Evolutionary conservation across 1,140 invertebrate species (phyloP), one percentile per base, ranked within the genome.

Genomic region (Aphidius gifuensis): DNA sequence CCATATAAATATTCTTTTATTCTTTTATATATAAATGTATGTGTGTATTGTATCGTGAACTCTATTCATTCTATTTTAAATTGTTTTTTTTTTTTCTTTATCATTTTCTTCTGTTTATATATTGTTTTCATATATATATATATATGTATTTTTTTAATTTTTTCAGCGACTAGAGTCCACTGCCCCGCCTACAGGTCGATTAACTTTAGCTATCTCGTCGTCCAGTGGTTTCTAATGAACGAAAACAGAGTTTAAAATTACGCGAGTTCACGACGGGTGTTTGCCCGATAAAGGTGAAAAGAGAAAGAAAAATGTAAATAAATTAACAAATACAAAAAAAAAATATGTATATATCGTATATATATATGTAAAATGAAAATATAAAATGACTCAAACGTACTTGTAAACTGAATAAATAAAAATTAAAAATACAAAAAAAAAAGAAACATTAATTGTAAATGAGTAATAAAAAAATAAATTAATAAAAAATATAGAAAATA

Each of bases 11-110:
- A 62, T 62, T 62, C 53, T 51, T 62, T 62, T 58, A 46, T 62
- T 32, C 53, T 62, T 50, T 21, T 55, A 56, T 56, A 32, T 55
- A 45, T 62, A 38, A 5, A n/a, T 62, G 38, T 38, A 62, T 62
- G 46, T 49, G 43, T 45, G 42, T 23, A 51, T 44, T 3, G 39
- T 32, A 32, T 32, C 23, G 23, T 32, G 23, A 32, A 32, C 23
- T 32, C 23, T 32, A 32, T 32, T 32, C 23, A 32, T 32, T 32
- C 23, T 32, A 32, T 32, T 32, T 32, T 32, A 32, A 60, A 32
- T 60, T 40, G 42, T 43, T 42, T 55, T 40, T 40, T 40, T 42
- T 51, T 16, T 6, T 8, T 23, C 23, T 44, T 55, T 38, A 38
- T 44, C 43, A 7, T 11, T 44, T 11, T 44, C 39, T 42, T 43